Conservation (phyloP, 2,797 vertebrate species). For the Thaleichthys pacificus region DNA sequence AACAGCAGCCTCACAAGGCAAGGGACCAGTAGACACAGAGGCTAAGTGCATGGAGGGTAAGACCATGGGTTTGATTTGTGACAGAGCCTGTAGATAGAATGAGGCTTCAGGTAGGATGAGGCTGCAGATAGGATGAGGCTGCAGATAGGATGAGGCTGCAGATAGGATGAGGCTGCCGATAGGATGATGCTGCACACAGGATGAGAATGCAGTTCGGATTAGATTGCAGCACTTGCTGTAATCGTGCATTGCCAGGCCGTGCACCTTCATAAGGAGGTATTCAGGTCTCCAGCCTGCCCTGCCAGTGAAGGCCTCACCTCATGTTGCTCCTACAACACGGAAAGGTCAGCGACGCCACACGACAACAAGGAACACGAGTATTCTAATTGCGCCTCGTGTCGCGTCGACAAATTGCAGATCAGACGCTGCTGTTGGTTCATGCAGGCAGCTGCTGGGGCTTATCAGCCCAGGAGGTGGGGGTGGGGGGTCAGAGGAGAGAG, state of each 20-base stretch:
- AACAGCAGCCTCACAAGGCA: not conserved
- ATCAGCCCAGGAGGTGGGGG: not conserved
- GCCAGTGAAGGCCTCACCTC: not conserved
- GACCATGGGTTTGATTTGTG: not conserved
- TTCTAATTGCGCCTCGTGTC: constrained; percentile 25
- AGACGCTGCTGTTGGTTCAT: constrained; percentile 5
- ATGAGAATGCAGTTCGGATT: not conserved
- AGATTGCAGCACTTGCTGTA: too few species aligned
- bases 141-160: too few species aligned
- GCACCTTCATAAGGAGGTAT: not conserved
- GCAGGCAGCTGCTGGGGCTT: constrained; percentile 4
- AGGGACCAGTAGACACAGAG: not conserved
- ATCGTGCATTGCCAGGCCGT: too few species aligned
- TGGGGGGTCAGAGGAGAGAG: not conserved
- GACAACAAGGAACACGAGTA: constrained; percentile 9
- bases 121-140: too few species aligned
- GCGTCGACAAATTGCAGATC: constrained; percentile 30
- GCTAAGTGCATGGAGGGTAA: not conserved
- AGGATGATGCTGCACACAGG: too few species aligned
- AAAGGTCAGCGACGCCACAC: constrained; percentile 21
- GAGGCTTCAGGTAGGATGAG: too few species aligned
- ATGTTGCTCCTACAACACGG: not conserved
- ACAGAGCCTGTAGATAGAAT: not conserved
- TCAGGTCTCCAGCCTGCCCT: not conserved
- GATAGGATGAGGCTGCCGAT: too few species aligned